Evolutionary conservation across 2,797 vertebrate genomes (phyloP), one percentile per base, ranked within the genome.

Genomic region (Bucorvus abyssinicus): DNA sequence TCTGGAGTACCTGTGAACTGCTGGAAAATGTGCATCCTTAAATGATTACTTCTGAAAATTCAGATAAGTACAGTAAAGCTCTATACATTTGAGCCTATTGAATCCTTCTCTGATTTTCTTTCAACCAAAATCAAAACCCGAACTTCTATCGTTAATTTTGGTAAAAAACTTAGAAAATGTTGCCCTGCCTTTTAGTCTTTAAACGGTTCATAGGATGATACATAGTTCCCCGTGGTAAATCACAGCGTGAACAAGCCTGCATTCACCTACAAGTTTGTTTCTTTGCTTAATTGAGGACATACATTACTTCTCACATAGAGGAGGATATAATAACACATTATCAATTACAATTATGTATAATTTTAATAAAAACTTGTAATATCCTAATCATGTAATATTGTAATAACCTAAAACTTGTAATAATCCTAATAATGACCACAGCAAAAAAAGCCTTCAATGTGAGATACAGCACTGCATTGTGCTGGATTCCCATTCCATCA

Each of bases 341-440:
- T 92, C 75, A 92, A 73, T 85, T 89, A 60, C 74, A 75, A 89
- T 93, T 85, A 85, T 77, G 59, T 85, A 50, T 84, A 74, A 91
- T 89, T 95, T 94, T 69, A 95, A 93, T 85, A 87, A 89, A 96
- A 90, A 7, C 10, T 64, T 65, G 71, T 77, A 87, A 90, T 90
- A 32, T 70, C 44, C 67, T 87, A 76, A 67, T 63, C 64, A 77
- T 78, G 60, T n/a, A n/a, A n/a, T n/a, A n/a, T n/a, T n/a, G n/a
- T n/a, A n/a, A n/a, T n/a, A n/a, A n/a, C n/a, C n/a, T n/a, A 89
- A 96, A 90, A 7, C 10, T 64, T 65, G 71, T 77, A 87, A 90
- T 90, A n/a, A 32, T 70, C 44, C 67, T 87, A 76, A 67, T 63
- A 67, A 77, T 78, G 60, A 84, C 70, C 34, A 69, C 85, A 73